Evolutionary conservation across 2,113 vertebrate species (phyloP).

Genomic region (Columbina picui): DNA sequence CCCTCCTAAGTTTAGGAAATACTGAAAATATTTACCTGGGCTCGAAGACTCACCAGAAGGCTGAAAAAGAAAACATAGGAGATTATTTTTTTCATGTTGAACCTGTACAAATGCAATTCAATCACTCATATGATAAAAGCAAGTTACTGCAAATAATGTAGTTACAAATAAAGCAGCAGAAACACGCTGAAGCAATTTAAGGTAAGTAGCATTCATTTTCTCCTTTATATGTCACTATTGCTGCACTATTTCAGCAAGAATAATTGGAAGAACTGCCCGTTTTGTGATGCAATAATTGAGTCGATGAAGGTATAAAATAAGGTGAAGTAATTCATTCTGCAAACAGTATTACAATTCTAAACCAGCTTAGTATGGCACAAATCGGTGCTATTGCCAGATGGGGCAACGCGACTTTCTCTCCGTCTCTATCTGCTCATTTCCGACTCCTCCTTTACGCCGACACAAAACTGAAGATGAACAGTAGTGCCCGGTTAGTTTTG

Average conservation of each 20-base stretch:
- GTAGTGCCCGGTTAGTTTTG: accelerated
- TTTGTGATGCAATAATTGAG: neutral
- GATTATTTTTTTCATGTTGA: conserved; percentile 39
- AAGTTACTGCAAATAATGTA: neutral
- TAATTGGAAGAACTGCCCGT: neutral
- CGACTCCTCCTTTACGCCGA: neutral
- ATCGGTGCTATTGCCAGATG: neutral
- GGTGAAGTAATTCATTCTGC: neutral
- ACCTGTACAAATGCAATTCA: neutral
- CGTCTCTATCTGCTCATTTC: neutral
- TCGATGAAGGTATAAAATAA: neutral
- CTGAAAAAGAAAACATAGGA: conserved; percentile 71
- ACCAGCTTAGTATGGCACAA: neutral
- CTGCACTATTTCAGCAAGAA: neutral
- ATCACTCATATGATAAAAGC: neutral
- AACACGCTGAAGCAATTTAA: neutral
- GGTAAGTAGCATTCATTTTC: neutral
- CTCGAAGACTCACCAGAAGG: conserved; percentile 93
- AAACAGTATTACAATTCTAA: neutral
- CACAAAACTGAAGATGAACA: neutral
- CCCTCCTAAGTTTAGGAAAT: neutral
- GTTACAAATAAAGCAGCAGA: neutral
- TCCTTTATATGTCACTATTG: neutral
- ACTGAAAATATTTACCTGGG: conserved; percentile 84
- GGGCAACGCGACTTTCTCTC: neutral